These are phyloP conservation scores for Hyperoplus immaculatus DNA, from an alignment of 2,797 vertebrate genomes.

Conservation along the genomic window DNA sequence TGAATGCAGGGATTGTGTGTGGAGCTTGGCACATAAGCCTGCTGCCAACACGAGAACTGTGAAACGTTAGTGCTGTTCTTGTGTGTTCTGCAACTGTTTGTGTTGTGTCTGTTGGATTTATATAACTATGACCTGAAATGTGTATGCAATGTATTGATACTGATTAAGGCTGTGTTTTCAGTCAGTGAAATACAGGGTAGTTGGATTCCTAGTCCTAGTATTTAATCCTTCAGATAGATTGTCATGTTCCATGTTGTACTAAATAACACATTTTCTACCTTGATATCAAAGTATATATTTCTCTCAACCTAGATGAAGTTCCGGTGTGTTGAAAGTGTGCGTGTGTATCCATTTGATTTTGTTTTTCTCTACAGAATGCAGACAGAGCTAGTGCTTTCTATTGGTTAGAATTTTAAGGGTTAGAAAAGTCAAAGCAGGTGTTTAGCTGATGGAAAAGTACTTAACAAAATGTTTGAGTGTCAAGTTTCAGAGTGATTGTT, in stretches of 20 bases:
- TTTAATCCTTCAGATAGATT: neutral
- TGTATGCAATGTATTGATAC: neutral
- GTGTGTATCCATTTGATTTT: neutral
- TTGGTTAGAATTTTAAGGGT: neutral
- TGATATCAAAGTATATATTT: neutral
- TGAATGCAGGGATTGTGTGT: neutral
- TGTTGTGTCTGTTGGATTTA: neutral
- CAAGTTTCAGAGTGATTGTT: neutral
- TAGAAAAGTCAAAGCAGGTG: neutral
- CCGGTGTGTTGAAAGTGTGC: neutral
- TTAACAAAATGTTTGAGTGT: neutral
- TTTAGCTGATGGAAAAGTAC: constrained; percentile 8
- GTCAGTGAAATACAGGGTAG: neutral
- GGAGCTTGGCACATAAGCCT: constrained; percentile 6
- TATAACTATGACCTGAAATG: neutral
- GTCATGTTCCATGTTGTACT: neutral
- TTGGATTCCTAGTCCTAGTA: neutral
- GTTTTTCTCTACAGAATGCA: constrained; percentile 3
- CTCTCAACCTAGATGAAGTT: neutral
- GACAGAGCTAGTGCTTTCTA: neutral
- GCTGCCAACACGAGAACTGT: neutral
- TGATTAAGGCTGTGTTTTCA: neutral
- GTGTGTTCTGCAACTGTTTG: constrained; percentile 2
- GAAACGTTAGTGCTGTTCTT: constrained; percentile 14
- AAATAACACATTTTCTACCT: constrained; percentile 2